These are phyloP conservation scores for Andrena trimmerana DNA, from an alignment of 2,888 invertebrate species.

Conservation along the genomic window DNA sequence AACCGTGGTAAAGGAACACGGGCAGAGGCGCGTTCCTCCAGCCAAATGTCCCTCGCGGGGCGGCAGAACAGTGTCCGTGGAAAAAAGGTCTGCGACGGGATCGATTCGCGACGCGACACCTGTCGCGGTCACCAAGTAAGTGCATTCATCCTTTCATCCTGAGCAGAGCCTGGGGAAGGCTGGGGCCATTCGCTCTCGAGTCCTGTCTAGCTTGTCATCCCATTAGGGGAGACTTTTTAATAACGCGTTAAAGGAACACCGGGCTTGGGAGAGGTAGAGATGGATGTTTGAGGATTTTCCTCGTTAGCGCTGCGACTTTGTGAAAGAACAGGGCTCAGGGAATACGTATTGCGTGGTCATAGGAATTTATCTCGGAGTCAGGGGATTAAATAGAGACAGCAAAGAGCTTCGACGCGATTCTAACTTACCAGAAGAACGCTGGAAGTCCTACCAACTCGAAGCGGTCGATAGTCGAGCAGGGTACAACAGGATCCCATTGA, in stretches of 20 bases:
- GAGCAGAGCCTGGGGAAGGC: slow-evolving; percentile 19
- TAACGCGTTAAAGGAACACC: not conserved
- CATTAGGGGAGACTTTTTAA: not conserved
- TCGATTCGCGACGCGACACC: slow-evolving; percentile 70
- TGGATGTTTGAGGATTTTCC: too few relatives aligned
- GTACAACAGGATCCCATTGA: slow-evolving; percentile 13
- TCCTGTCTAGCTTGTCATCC: slow-evolving; percentile 35
- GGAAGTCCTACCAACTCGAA: not conserved
- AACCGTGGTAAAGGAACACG: slow-evolving; percentile 35
- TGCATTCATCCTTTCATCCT: slow-evolving; percentile 50
- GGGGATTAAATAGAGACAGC: too few relatives aligned
- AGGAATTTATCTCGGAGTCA: too few relatives aligned
- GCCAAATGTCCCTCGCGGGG: slow-evolving; percentile 43
- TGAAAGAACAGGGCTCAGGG: too few relatives aligned
- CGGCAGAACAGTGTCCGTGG: slow-evolving; percentile 40
- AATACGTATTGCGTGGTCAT: too few relatives aligned
- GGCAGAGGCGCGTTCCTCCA: slow-evolving; percentile 52
- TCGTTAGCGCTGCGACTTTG: too few relatives aligned
- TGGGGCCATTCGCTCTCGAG: slow-evolving; percentile 23
- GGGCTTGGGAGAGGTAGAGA: too few relatives aligned
- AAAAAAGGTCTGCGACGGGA: slow-evolving; percentile 56
- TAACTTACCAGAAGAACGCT: not conserved
- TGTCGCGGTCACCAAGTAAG: slow-evolving; percentile 63
- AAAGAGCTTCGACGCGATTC: not conserved
- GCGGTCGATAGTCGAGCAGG: not conserved